phyloP scores from a whole-genome alignment of 2,113 vertebrate genomes.

The Rafetus swinhoei region DNA sequence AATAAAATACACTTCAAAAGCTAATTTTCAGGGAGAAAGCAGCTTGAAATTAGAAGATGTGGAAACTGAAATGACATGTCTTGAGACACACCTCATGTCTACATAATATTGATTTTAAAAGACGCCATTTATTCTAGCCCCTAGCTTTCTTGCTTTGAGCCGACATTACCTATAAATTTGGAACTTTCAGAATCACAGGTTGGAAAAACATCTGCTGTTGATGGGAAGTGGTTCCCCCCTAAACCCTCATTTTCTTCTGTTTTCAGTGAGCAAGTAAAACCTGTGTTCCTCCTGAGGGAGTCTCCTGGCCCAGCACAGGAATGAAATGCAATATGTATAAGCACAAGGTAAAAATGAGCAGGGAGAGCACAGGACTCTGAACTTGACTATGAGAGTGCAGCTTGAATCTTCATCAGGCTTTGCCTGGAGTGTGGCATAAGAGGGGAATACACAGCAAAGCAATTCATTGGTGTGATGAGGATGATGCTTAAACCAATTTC shows the following conservation, averaged over 20 bases:
- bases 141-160: background rate
- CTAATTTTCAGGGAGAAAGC: slow-evolving; percentile 5
- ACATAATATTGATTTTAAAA: background rate
- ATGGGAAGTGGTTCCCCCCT: background rate
- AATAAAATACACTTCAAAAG: background rate
- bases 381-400: background rate
- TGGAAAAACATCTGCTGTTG: background rate
- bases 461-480: background rate
- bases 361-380: rapidly evolving
- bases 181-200: background rate
- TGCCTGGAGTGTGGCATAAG: background rate
- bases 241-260: background rate
- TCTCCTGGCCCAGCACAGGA: background rate
- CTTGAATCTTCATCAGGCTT: background rate
- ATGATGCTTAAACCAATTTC: background rate
- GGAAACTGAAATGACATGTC: background rate
- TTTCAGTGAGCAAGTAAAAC: slow-evolving; percentile 5
- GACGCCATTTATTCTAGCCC: slow-evolving; percentile 14
- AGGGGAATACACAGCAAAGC: background rate
- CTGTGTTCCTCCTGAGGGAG: background rate
- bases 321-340: background rate
- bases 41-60: background rate
- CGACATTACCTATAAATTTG: background rate
- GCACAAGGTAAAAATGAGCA: background rate
- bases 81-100: background rate